These are phyloP conservation scores for Tigriopus japonicus DNA, from an alignment of 1,140 invertebrate species.

Conservation along the genomic window DNA sequence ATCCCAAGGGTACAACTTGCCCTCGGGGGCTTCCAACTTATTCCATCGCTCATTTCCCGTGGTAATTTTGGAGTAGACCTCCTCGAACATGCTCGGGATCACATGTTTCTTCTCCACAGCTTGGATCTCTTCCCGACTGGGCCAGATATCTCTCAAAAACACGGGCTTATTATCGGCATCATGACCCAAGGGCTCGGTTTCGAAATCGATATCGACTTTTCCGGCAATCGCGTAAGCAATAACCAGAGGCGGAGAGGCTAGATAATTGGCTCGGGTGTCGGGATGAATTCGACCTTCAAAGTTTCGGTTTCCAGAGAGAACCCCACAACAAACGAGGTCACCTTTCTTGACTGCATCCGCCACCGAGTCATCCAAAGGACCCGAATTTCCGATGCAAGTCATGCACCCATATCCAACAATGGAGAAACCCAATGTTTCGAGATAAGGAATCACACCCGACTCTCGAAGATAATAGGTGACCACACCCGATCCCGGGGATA, in stretches of 20 bases:
- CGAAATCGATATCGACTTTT: conserved; percentile 83
- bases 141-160: conserved; percentile 86
- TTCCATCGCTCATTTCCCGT: conserved; percentile 71
- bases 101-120: conserved; percentile 69
- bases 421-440: conserved; percentile 76
- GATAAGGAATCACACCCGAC: conserved; percentile 62
- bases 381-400: conserved; percentile 97
- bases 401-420: conserved; percentile 82
- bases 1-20: conserved; percentile 83
- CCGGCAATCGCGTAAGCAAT: conserved; percentile 94
- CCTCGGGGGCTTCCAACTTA: conserved; percentile 50
- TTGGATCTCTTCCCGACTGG: conserved; percentile 70
- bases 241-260: conserved; percentile 82
- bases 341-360: conserved; percentile 79
- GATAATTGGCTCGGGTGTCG: conserved; percentile 83
- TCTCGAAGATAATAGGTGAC: conserved; percentile 88
- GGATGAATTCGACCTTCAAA: conserved; percentile 96
- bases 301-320: conserved; percentile 88
- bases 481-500: conserved; percentile 91
- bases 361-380: conserved; percentile 74
- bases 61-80: conserved; percentile 72
- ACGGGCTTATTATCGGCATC: conserved; percentile 30
- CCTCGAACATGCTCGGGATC: conserved; percentile 91
- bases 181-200: conserved; percentile 61
- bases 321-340: conserved; percentile 79